Percentiles rank a stretch among this genome's conserved stretches.
These are phyloP conservation scores for Oenanthe melanoleuca DNA, from an alignment of 2,113 vertebrate species.

Conservation along the genomic window DNA sequence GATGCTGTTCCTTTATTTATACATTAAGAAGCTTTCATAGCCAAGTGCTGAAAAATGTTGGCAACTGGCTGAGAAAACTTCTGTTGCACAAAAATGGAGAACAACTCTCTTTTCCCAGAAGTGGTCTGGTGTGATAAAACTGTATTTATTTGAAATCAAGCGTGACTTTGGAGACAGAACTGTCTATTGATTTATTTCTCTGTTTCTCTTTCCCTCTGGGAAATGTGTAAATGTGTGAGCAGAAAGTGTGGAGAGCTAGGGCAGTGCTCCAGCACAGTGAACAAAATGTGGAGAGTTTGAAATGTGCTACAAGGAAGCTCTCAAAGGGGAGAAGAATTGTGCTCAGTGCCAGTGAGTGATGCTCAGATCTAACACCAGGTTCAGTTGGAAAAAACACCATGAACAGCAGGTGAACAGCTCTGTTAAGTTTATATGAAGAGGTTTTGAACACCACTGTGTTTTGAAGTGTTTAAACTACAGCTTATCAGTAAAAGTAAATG, in stretches of 20 bases:
- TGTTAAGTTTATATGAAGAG: neutral
- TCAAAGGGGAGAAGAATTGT: neutral
- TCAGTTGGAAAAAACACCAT: neutral
- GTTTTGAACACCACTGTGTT: neutral
- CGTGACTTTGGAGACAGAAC: neutral
- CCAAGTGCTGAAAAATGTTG: neutral
- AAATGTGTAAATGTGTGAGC: neutral
- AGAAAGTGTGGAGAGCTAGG: neutral
- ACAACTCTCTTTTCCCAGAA: neutral
- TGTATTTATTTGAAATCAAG: conserved; percentile 28
- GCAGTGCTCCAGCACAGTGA: neutral
- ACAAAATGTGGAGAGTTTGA: neutral
- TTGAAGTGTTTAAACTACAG: neutral
- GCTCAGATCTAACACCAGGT: neutral
- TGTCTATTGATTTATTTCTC: conserved; percentile 34
- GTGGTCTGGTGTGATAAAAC: neutral
- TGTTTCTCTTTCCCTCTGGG: neutral
- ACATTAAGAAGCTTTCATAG: neutral
- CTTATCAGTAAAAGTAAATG: neutral
- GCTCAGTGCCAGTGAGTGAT: neutral
- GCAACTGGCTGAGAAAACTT: neutral
- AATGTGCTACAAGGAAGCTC: neutral
- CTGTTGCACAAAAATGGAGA: neutral
- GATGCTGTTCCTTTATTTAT: neutral
- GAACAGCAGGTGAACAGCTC: neutral